phyloP scores from a whole-genome alignment of 2,888 invertebrate genomes.

The Enoplolaimus lenunculus region DNA sequence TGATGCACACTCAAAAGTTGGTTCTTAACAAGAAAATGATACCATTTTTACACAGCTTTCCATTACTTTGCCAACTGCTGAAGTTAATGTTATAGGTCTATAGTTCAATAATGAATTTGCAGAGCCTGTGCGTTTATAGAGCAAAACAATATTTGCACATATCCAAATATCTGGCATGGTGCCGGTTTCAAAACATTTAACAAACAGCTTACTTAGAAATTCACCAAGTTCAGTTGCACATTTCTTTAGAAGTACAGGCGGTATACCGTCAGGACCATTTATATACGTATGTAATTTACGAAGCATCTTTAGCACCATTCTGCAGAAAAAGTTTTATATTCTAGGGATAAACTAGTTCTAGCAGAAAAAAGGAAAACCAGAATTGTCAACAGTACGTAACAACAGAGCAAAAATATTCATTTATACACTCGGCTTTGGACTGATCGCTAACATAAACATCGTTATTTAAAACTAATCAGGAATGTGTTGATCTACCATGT shows the following conservation, averaged over 20 bases:
- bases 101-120: neutral
- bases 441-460: neutral
- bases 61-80: constrained; percentile 10
- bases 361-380: too few species aligned
- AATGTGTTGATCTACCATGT: too few species aligned
- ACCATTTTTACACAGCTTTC: constrained; percentile 7
- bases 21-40: neutral
- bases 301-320: too few species aligned
- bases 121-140: constrained; percentile 6
- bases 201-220: neutral
- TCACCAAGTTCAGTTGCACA: neutral
- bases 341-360: too few species aligned
- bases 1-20: constrained; percentile 1
- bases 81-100: constrained; percentile 5
- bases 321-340: too few species aligned
- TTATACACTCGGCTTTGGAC: constrained; percentile 6
- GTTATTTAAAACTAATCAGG: neutral
- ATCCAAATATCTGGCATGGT: neutral
- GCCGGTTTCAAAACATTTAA: neutral
- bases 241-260: neutral
- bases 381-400: too few species aligned
- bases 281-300: too few species aligned
- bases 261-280: neutral
- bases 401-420: neutral
- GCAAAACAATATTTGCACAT: too few species aligned